Conservation (phyloP, 2,797 vertebrate genomes). For the Sphenopsis melanotis region DNA sequence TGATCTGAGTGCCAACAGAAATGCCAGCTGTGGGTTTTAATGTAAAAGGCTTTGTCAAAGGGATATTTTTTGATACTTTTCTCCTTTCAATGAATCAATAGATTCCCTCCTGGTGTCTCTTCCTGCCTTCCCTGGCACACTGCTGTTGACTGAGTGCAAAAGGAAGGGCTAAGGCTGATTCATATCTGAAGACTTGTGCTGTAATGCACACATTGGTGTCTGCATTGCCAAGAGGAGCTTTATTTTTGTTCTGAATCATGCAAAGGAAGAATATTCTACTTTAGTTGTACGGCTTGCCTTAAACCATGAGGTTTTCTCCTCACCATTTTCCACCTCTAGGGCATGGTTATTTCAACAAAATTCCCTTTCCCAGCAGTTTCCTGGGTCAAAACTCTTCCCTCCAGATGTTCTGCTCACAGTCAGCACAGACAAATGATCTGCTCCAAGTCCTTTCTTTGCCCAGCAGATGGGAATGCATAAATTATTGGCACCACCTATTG, state of each 20-base stretch:
- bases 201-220: background rate
- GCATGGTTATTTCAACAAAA: background rate
- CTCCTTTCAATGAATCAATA: background rate
- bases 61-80: background rate
- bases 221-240: background rate
- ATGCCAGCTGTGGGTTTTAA: background rate
- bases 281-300: background rate
- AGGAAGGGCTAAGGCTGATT: background rate
- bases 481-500: slow-evolving; percentile 66
- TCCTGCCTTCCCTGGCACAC: background rate
- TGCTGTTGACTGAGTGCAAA: background rate
- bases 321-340: background rate
- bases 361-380: background rate
- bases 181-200: background rate
- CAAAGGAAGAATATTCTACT: background rate
- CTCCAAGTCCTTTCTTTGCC: background rate
- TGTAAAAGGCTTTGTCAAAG: background rate
- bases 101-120: background rate
- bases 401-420: background rate
- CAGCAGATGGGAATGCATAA: slow-evolving; percentile 9
- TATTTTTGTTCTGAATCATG: background rate
- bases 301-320: background rate
- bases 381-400: background rate
- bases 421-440: background rate
- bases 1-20: background rate